Conservation (phyloP, 2,113 vertebrate species). For the Corythoichthys haematopterus region DNA sequence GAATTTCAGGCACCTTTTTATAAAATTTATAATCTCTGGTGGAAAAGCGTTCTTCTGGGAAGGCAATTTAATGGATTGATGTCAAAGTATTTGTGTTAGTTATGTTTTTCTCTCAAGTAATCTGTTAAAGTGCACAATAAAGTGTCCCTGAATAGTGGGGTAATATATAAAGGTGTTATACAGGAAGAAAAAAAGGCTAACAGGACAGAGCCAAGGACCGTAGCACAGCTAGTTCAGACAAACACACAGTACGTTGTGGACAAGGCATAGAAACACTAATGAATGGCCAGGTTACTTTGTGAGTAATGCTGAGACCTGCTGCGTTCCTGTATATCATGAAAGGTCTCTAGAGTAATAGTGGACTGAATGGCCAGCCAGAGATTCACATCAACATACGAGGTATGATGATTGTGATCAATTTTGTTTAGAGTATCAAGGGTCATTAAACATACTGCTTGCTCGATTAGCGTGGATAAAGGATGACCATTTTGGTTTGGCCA, state of each 20-base stretch:
- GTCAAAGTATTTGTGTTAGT: slow-evolving; percentile 6
- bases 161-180: background rate
- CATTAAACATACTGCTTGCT: slow-evolving; percentile 5
- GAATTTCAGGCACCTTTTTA: slow-evolving; percentile 1
- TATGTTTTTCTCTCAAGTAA: slow-evolving; percentile 3
- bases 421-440: slow-evolving; percentile 16
- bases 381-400: slow-evolving; percentile 20
- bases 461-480: background rate
- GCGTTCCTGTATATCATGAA: background rate
- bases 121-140: slow-evolving; percentile 39
- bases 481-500: slow-evolving; percentile 3
- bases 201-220: slow-evolving; percentile 29
- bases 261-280: slow-evolving; percentile 10
- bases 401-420: slow-evolving; percentile 10
- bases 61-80: background rate
- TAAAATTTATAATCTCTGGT: background rate
- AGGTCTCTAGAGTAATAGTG: slow-evolving; percentile 7
- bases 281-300: slow-evolving; percentile 12
- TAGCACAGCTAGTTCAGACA: slow-evolving; percentile 28
- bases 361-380: slow-evolving; percentile 1
- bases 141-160: slow-evolving; percentile 11
- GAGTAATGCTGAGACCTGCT: slow-evolving; percentile 9
- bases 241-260: slow-evolving; percentile 4
- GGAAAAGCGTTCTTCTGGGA: background rate
- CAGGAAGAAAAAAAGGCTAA: slow-evolving; percentile 13